These are phyloP conservation scores for Pantala flavescens DNA, from an alignment of 1,140 invertebrate genomes.

Conservation along the genomic window DNA sequence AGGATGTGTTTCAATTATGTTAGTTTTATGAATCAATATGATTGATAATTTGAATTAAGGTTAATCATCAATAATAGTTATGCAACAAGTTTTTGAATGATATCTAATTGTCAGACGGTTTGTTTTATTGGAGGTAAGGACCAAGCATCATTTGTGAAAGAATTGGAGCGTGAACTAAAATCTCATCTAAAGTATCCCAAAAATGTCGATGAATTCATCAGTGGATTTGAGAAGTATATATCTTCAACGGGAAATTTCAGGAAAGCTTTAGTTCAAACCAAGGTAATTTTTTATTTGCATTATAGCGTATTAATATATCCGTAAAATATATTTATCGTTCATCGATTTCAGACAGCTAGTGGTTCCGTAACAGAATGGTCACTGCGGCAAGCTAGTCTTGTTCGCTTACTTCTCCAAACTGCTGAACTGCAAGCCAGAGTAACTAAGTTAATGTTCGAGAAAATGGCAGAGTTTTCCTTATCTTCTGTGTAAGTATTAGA, in stretches of 20 bases:
- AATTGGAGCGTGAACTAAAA: neutral
- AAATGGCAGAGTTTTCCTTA: neutral
- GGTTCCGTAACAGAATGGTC: neutral
- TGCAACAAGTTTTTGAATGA: no score
- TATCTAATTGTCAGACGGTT: no score
- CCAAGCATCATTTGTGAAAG: neutral
- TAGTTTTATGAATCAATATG: no score
- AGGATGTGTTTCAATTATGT: no score
- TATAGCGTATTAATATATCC: neutral
- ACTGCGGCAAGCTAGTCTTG: neutral
- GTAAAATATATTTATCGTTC: neutral
- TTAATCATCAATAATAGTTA: no score
- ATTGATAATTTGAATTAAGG: no score
- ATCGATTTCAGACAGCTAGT: neutral
- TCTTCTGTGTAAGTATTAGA: neutral
- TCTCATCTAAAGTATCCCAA: neutral
- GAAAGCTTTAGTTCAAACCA: neutral
- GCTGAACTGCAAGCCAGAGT: neutral
- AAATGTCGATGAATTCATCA: neutral
- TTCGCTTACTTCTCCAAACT: neutral
- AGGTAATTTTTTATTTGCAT: neutral
- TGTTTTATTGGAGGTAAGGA: neutral
- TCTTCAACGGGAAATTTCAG: neutral
- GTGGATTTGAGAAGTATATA: neutral
- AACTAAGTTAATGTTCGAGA: neutral